A percentile compares a stretch with the other conserved stretches of the same genome.
Evolutionary conservation across 2,888 invertebrate species (phyloP).

Genomic region (Mythimna vitellina): DNA sequence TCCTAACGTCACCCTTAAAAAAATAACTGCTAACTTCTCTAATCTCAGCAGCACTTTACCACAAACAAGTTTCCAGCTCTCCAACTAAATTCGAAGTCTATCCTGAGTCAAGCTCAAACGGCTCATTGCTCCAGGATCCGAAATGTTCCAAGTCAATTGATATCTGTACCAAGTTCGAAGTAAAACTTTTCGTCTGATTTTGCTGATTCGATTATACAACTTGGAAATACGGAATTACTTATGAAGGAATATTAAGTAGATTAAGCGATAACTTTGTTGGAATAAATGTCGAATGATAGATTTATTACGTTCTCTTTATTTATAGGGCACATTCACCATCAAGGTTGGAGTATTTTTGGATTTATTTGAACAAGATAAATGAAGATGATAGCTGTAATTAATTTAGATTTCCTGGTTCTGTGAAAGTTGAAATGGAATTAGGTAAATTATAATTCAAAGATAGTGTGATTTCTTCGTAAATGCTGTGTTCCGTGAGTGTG

Average conservation of each 20-base stretch:
- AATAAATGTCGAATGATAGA: conserved; percentile 47
- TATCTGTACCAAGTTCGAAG: conserved; percentile 55
- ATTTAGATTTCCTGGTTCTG: neutral
- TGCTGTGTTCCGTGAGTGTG: no score
- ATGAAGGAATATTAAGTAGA: conserved; percentile 58
- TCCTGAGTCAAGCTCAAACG: conserved; percentile 16
- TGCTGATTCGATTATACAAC: conserved; percentile 61
- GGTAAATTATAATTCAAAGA: neutral
- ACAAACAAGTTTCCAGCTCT: neutral
- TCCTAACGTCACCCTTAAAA: neutral
- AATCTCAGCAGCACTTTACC: conserved; percentile 17
- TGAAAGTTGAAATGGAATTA: neutral
- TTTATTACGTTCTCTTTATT: conserved; percentile 44
- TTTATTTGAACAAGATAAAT: neutral
- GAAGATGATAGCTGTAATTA: neutral
- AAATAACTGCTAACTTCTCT: conserved; percentile 2
- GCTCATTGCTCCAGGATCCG: conserved; percentile 34
- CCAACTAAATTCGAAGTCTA: conserved; percentile 27
- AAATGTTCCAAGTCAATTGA: conserved; percentile 52
- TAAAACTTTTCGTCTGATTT: conserved; percentile 61
- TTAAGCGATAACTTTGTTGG: conserved; percentile 49
- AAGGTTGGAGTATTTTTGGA: conserved; percentile 6
- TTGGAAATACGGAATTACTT: conserved; percentile 58
- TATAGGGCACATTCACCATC: conserved; percentile 8
- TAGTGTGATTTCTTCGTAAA: no score